Base-by-base conservation (phyloP, 2,113 vertebrate species). In the Dryoscopus gambensis region DNA sequence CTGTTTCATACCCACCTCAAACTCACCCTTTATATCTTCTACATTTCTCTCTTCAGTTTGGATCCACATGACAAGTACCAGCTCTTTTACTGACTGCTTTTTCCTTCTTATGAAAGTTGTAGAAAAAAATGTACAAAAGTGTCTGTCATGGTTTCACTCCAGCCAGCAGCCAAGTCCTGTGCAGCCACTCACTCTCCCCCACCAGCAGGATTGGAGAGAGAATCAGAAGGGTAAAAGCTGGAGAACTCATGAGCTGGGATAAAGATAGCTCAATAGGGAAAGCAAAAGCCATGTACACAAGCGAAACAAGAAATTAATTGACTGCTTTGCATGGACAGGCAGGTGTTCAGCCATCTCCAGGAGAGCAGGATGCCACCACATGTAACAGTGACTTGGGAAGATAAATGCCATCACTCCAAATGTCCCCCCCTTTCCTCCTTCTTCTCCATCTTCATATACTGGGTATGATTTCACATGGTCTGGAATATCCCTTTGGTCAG, bases 281-380 rank as follows among this genome's bases (percentile, higher is more conserved):
- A 47, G 30, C 25, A 76, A 76, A 62, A 83, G 21, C 21, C 28
- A 37, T 13, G 13, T 13, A 52, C 52, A 50, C 33, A 33, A 74
- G 24, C 5, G 35, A 76, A 83, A 47, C 40, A 76, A 69, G 17
- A 35, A 46, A 75, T n/a, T 24, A 52, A 46, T 30, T 75, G 20
- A 52, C 30, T 55, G 14, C 17, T 47, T 68, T 47, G n/a, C 30
- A 16, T 27, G 25, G 55, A 15, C 63, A 55, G 55, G 70, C n/a
- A 68, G 55, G 14, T 76, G 47, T 69, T 68, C 62, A 74, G 24
- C n/a, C 39, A 19, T 31, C 40, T 76, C 40, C 55, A 27, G 8
- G 21, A 55, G 1, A 40, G 30, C 21, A 53, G 11, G 30, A 13
- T 14, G 21, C 30, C 35, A 55, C 13, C 55, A 40, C 0, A 0